Base-by-base conservation (phyloP, 2,888 invertebrate genomes). In the Antitype chi region DNA sequence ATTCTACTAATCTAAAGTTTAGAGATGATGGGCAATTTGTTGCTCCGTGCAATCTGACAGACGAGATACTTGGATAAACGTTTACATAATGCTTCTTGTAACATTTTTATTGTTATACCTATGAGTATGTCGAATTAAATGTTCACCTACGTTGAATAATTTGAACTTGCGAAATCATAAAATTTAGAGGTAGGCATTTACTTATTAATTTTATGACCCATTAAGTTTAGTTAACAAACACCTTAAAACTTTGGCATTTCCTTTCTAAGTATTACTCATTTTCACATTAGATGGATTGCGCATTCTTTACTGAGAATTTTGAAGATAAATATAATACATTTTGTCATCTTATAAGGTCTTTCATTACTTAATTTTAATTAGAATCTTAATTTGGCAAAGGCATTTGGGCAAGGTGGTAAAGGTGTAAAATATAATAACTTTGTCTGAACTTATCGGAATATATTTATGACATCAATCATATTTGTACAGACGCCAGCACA, bases 21-120 rank as follows among this genome's bases (percentile, higher is more conserved):
- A 79, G 47, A 68, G 67, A 80, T 72, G 78, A 82, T 82, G 53
- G 68, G 71, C 68, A 79, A 75, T 78, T 57, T 80, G 68, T 81
- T 72, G 60, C 69, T 70, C 11, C 53, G 64, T 47, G 64, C 73
- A 74, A 74, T 68, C 38, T 84, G 49, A 68, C 74, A 52, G 43
- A 69, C 32, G 32, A 55, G 13, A 55, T 74, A 70, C 32, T 53
- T 32, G 47, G 32, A 47, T 68, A 52, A 76, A 70, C 74, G 53
- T 66, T 77, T 64, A 69, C 66, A 55, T 69, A 76, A 84, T 80
- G 28, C 59, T 84, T 55, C n/a, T 49, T 53, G 57, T 55, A 66
- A 28, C 1, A 32, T 25, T 70, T 74, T 76, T 76, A 76, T 79
- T 62, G 49, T 69, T 74, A 71, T 55, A 62, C 13, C 68, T 38